These are phyloP conservation scores for Oncorhynchus nerka DNA, from an alignment of 2,113 vertebrate genomes.

Conservation along the genomic window DNA sequence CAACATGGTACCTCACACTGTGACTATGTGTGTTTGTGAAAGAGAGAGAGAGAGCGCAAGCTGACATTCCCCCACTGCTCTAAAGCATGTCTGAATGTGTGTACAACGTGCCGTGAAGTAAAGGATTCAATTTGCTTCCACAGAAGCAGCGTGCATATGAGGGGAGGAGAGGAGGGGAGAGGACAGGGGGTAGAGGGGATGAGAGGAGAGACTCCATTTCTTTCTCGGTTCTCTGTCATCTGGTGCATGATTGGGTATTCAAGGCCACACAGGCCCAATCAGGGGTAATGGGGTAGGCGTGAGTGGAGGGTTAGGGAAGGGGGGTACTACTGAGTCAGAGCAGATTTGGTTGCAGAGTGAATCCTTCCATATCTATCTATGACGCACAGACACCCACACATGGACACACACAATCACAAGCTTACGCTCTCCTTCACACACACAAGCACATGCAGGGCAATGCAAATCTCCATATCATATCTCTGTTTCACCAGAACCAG, in stretches of 20 bases:
- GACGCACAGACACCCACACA: conserved; percentile 15
- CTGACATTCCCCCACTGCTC: too few relatives aligned
- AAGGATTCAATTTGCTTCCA: too few relatives aligned
- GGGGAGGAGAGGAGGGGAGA: conserved; percentile 21
- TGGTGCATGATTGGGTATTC: conserved; percentile 59
- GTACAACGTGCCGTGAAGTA: too few relatives aligned
- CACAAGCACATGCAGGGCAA: conserved; percentile 21
- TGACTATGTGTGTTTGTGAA: background rate
- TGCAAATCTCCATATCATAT: conserved; percentile 34
- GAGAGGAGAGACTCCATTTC: conserved; percentile 26
- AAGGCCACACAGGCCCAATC: conserved; percentile 60
- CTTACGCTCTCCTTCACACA: conserved; percentile 16
- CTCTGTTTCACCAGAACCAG: too few relatives aligned
- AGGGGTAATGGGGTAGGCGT: conserved; percentile 35
- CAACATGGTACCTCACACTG: background rate
- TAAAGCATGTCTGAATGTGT: too few relatives aligned
- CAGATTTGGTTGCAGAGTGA: conserved; percentile 39
- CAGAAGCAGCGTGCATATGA: background rate
- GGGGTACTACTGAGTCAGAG: conserved; percentile 36
- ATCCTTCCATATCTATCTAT: conserved; percentile 15
- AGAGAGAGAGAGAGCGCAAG: too few relatives aligned
- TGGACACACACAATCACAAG: conserved; percentile 19
- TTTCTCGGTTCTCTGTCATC: conserved; percentile 31
- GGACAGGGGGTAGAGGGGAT: background rate
- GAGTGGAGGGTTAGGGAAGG: conserved; percentile 15